Base-by-base conservation (phyloP, 2,888 invertebrate genomes). In the Lasioglossum villosulum region DNA sequence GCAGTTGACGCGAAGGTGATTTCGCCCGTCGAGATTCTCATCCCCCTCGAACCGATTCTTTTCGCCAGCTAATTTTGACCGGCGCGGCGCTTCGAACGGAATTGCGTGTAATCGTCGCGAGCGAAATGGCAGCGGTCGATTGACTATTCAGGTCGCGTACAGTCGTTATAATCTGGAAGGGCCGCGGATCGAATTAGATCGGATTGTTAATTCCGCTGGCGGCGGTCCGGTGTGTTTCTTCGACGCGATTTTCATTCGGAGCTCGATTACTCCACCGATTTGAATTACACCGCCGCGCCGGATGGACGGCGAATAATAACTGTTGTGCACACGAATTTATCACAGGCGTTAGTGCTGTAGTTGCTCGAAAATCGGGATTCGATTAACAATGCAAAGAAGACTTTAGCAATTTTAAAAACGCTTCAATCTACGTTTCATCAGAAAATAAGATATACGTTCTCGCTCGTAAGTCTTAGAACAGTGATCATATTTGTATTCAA, bases 51-150 rank as follows among this genome's bases (percentile, higher is more conserved):
- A 30, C 27, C 30, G 59, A 30, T 63, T 63, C 59, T 63, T 63
- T 63, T 63, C 30, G 30, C 6, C 59, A 30, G 59, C 59, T 63
- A 63, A 63, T 63, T 63, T 63, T 30, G 27, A 48, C 16, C 59
- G n/a, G 14, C 14, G 59, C 14, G 12, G 5, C 14, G 59, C 59
- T 30, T 16, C 59, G 59, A 30, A 27, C 59, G 59, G 59, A 59
- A 63, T 63, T 30, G 59, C 59, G 59, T 30, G 76, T 78, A 86
- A 86, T 86, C 70, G 84, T 70, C 71, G 27, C 14, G 80, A 52
- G 66, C 77, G 30, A 16, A 84, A 71, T 71, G 42, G 42, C 42
- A n/a, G 8, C 6, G 71, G 52, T 52, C 70, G 68, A 68, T 78
- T 63, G 52, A 63, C 63, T 23, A 71, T 74, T 74, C 48, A 8